Conservation (phyloP, 2,113 vertebrate species). For the Regulus satrapa region DNA sequence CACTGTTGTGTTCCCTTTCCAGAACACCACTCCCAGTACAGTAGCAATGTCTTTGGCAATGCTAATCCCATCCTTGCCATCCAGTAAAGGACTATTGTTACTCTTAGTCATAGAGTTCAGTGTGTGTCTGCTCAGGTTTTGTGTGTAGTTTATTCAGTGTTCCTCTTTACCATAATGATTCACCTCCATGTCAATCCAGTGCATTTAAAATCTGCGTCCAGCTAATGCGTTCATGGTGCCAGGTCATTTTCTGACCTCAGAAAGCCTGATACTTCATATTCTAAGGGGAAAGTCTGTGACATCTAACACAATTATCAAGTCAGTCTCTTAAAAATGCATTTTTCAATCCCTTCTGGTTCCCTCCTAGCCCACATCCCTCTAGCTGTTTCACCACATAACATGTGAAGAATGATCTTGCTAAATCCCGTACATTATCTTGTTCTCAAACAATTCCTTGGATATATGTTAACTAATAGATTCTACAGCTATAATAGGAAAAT, state of each 20-base stretch:
- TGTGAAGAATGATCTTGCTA: not conserved
- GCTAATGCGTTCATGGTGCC: not conserved
- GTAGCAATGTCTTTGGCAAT: not conserved
- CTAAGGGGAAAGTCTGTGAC: not conserved
- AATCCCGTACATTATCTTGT: not conserved
- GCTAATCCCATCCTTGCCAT: not conserved
- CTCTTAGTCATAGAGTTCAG: not conserved
- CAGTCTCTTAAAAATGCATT: not conserved
- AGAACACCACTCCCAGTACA: not conserved
- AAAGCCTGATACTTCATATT: not conserved
- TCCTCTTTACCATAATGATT: not conserved
- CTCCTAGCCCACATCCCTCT: not conserved
- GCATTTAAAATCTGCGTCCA: slow-evolving; percentile 13
- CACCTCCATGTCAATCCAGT: slow-evolving; percentile 16
- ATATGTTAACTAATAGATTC: not conserved
- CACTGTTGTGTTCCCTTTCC: not conserved
- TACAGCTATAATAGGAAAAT: not conserved
- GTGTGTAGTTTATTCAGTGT: not conserved
- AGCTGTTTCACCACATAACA: not conserved
- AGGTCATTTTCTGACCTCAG: not conserved
- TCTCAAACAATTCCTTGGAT: not conserved
- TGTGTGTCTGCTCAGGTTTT: not conserved
- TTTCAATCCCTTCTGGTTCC: not conserved
- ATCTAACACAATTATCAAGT: not conserved
- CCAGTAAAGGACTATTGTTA: not conserved